These are phyloP conservation scores for Sphaerodactylus townsendi DNA, from an alignment of 2,113 vertebrate genomes.

Conservation along the genomic window DNA sequence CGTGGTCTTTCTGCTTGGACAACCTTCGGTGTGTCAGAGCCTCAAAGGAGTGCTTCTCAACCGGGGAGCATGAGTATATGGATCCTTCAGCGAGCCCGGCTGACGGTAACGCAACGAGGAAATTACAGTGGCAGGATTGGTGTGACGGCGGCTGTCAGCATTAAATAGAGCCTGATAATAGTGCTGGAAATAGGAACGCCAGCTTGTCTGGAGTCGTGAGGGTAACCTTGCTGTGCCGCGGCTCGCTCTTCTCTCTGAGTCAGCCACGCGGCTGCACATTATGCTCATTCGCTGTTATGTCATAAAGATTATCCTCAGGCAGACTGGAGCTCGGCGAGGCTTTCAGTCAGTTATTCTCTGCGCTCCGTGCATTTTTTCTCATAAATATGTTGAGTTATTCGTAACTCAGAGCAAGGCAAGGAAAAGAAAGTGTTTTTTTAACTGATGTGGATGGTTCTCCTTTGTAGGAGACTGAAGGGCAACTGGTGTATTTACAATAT, in stretches of 20 bases:
- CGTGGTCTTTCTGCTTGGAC: not conserved
- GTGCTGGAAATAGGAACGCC: not conserved
- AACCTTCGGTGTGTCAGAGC: not conserved
- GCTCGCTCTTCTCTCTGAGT: fast-evolving
- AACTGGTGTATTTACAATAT: no score
- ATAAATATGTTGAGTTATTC: not conserved
- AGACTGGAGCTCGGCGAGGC: not conserved
- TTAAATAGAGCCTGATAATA: not conserved
- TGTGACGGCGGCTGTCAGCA: fast-evolving
- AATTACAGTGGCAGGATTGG: not conserved
- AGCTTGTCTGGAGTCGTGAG: fast-evolving
- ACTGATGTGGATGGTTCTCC: fast-evolving
- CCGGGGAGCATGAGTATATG: no score
- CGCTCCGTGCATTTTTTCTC: not conserved
- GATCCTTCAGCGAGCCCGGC: not conserved
- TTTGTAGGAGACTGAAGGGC: not conserved
- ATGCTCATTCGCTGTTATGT: not conserved
- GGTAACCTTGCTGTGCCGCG: not conserved
- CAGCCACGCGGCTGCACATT: not conserved
- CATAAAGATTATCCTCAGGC: not conserved
- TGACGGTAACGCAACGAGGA: not conserved
- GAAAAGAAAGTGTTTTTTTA: not conserved
- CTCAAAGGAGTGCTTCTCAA: not conserved
- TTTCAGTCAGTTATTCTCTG: not conserved
- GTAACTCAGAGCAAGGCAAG: not conserved